Evolutionary conservation across 2,888 invertebrate genomes (phyloP).

Genomic region (Epistrophe eligans): DNA sequence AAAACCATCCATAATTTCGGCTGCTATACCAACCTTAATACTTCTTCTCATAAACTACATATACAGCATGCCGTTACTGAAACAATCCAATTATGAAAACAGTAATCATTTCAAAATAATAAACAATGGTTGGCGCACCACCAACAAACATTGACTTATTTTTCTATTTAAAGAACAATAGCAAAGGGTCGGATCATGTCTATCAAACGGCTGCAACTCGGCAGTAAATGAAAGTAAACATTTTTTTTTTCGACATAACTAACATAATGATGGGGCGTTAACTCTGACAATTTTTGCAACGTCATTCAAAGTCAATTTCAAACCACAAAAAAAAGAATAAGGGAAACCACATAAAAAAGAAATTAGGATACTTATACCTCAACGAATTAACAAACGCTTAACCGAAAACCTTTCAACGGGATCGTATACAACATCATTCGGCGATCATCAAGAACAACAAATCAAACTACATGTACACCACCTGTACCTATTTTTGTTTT

Average conservation of each 20-base stretch:
- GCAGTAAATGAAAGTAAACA: slow-evolving; percentile 73
- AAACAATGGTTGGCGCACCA: slow-evolving; percentile 62
- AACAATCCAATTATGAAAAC: slow-evolving; percentile 56
- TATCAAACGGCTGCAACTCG: slow-evolving; percentile 63
- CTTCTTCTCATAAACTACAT: not conserved
- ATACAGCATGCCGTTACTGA: not conserved
- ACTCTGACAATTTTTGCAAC: slow-evolving; percentile 64
- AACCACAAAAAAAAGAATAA: slow-evolving; percentile 22
- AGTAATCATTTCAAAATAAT: slow-evolving; percentile 65
- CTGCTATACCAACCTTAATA: not conserved
- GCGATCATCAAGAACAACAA: slow-evolving; percentile 52
- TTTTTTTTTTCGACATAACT: not conserved
- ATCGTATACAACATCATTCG: slow-evolving; percentile 60
- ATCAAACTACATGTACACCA: slow-evolving; percentile 34
- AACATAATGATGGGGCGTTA: slow-evolving; percentile 58
- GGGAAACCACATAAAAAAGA: slow-evolving; percentile 51
- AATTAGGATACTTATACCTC: slow-evolving; percentile 53
- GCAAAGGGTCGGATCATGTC: slow-evolving; percentile 14
- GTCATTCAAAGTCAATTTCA: slow-evolving; percentile 71
- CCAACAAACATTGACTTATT: slow-evolving; percentile 54
- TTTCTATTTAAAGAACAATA: slow-evolving; percentile 57
- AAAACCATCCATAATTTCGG: not conserved
- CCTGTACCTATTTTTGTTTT: slow-evolving; percentile 40
- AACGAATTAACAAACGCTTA: slow-evolving; percentile 13
- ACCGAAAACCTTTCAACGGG: slow-evolving; percentile 57